Evolutionary conservation across 2,888 invertebrate genomes (phyloP).

Genomic region (Drosophila greeni): DNA sequence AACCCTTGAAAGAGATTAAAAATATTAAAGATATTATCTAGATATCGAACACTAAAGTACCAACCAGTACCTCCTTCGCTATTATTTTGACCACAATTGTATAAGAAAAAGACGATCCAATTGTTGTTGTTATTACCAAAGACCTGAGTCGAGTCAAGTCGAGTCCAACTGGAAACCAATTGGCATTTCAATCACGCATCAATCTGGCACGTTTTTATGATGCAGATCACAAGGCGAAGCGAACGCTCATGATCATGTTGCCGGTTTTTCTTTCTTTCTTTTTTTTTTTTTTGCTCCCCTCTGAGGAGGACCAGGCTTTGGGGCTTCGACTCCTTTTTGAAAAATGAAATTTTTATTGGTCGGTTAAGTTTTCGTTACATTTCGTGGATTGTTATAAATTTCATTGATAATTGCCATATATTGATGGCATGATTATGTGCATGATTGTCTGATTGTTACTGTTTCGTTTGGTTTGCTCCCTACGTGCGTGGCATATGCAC

Average conservation of each 20-base stretch:
- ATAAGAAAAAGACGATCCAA: constrained; percentile 11
- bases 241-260: constrained; percentile 42
- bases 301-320: constrained; percentile 36
- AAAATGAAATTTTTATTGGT: constrained; percentile 70
- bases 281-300: not conserved
- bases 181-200: constrained; percentile 78
- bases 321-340: constrained; percentile 49
- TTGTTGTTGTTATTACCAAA: constrained; percentile 32
- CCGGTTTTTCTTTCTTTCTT: constrained; percentile 6
- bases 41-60: no score
- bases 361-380: constrained; percentile 72
- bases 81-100: constrained; percentile 10
- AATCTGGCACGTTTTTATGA: constrained; percentile 79
- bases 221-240: constrained; percentile 62
- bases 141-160: constrained; percentile 29
- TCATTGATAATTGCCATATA: constrained; percentile 76
- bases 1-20: no score
- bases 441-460: constrained; percentile 63
- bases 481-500: constrained; percentile 71
- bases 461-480: constrained; percentile 50
- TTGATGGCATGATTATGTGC: constrained; percentile 73
- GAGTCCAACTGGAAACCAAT: constrained; percentile 52
- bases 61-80: not conserved
- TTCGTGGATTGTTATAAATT: constrained; percentile 74
- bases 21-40: no score